Base-by-base conservation (phyloP, 2,797 vertebrate species). In the Fringilla coelebs region DNA sequence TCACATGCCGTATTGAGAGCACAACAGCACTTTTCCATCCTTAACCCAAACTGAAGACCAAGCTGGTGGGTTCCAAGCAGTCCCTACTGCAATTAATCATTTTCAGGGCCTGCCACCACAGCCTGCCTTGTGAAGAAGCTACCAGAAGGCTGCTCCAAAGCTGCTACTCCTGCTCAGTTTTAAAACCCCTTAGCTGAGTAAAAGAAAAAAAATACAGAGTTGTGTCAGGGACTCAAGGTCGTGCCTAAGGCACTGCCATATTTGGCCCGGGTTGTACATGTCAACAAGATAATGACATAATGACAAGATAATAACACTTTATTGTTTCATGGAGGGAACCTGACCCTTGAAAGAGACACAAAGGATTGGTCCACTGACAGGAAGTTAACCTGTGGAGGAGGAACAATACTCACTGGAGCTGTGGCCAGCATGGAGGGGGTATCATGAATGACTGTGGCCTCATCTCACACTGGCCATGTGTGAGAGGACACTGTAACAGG, bases 31-130 rank as follows among this genome's bases (percentile, higher is more conserved):
- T 76, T 85, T 70, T 75, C 60, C 46, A 89, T 95, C 96, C 91
- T 94, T 89, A 89, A 41, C 49, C 49, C 26, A 95, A 95, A 93
- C 79, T 71, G 57, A 55, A 85, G 24, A 70, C 88, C 84, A 74
- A 71, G 65, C 24, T 74, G 40, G 43, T 84, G 88, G 73, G 49
- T 68, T 55, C 83, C n/a, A 57, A 84, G 62, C 71, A 51, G 36
- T 54, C 85, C 88, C 89, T 93, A 61, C 11, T 90, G 85, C 73
- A 96, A 14, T n/a, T 38, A 6, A 13, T 61, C 0, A 40, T 31
- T 57, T 54, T 66, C 7, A 40, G 17, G 43, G 21, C 52, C 46
- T 54, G 34, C 46, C 32, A 40, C 12, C 32, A 25, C 28, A 22
- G 34, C 40, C n/a, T 61, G 58, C 57, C n/a, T 54, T 36, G 38